Conservation (phyloP, 1,140 invertebrate genomes). For the Orchestia grillus region DNA sequence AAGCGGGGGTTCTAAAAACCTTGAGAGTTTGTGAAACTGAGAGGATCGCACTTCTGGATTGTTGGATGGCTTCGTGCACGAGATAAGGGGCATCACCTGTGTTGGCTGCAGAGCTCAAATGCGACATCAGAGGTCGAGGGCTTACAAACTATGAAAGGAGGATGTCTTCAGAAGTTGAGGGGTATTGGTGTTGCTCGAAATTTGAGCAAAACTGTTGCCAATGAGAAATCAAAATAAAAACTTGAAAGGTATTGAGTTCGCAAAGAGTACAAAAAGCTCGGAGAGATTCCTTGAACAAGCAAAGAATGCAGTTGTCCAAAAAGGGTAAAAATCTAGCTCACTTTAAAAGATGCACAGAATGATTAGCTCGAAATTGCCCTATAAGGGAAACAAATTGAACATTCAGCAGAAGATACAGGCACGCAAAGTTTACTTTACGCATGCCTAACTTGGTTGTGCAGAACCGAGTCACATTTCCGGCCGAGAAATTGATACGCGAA, state of each 20-base stretch:
- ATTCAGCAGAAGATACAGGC: neutral
- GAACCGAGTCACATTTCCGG: neutral
- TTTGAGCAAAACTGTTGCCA: neutral
- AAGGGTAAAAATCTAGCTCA: neutral
- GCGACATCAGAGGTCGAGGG: neutral
- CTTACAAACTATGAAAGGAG: neutral
- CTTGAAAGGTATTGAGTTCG: neutral
- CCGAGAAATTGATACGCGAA: neutral
- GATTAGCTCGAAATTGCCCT: neutral
- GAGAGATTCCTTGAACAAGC: neutral
- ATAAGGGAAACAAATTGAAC: neutral
- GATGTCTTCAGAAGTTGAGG: neutral
- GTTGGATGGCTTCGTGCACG: neutral
- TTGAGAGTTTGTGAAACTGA: neutral
- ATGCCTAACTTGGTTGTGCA: neutral
- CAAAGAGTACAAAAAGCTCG: neutral
- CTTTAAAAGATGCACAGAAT: neutral
- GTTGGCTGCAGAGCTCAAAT: neutral
- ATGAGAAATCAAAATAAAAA: neutral
- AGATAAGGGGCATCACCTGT: neutral
- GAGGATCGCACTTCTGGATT: neutral
- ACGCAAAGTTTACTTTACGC: neutral
- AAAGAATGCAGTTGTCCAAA: neutral
- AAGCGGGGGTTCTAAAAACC: neutral
- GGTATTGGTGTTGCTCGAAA: neutral